These are phyloP conservation scores for Drosophila athabasca DNA, from an alignment of 1,140 invertebrate species.

Conservation along the genomic window DNA sequence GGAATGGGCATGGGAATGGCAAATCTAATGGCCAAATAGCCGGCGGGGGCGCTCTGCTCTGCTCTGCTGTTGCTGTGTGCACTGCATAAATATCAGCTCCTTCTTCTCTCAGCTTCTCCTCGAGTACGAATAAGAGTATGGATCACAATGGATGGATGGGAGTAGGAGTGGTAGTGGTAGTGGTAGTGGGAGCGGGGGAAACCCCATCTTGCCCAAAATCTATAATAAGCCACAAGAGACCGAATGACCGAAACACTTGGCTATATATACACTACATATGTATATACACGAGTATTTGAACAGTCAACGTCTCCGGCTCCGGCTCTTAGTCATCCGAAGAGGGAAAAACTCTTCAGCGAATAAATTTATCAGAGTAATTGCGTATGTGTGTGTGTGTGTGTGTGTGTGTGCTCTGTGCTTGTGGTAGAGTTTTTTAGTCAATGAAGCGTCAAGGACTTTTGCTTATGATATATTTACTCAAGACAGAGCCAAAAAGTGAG, in stretches of 20 bases:
- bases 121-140: too few species aligned
- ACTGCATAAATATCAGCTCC: slow-evolving; percentile 42
- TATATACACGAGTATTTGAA: slow-evolving; percentile 29
- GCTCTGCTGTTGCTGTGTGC: too few species aligned
- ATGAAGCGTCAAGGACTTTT: slow-evolving; percentile 81
- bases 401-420: slow-evolving; percentile 12
- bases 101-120: too few species aligned
- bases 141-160: too few species aligned
- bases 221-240: slow-evolving; percentile 56
- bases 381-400: slow-evolving; percentile 23
- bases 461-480: slow-evolving; percentile 75
- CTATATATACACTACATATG: slow-evolving; percentile 11
- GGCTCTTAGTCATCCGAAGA: slow-evolving; percentile 70
- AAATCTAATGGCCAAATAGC: slow-evolving; percentile 6
- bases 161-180: background rate
- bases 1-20: slow-evolving; percentile 37
- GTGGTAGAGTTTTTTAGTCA: slow-evolving; percentile 72
- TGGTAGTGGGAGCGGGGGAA: slow-evolving; percentile 10
- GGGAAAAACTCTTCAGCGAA: slow-evolving; percentile 49
- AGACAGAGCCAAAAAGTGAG: background rate
- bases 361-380: slow-evolving; percentile 69
- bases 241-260: background rate
- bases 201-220: slow-evolving; percentile 37
- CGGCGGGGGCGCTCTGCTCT: background rate
- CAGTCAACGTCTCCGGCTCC: slow-evolving; percentile 30